These are phyloP conservation scores for Gnathonemus longibarbis DNA, from an alignment of 2,113 vertebrate genomes.

Conservation along the genomic window DNA sequence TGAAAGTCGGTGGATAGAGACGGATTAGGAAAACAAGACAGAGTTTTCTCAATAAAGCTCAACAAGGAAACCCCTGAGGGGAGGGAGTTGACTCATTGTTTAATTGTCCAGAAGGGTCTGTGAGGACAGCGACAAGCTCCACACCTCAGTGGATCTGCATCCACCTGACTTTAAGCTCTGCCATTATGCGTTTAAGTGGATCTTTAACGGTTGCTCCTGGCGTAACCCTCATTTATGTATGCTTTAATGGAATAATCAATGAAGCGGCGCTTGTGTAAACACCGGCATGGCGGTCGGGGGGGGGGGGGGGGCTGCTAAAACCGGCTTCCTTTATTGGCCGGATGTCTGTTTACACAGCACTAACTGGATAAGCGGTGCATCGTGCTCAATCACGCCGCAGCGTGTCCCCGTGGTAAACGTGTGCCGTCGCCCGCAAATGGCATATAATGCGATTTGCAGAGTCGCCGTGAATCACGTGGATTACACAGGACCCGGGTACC, in stretches of 20 bases:
- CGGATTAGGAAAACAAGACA: constrained; percentile 18
- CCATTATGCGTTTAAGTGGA: constrained; percentile 13
- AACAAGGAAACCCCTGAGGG: constrained; percentile 5
- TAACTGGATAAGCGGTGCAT: constrained; percentile 36
- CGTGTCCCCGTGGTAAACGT: constrained; percentile 30
- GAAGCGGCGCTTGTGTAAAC: constrained; percentile 21
- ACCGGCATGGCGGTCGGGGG: constrained; percentile 24
- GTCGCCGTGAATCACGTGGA: constrained; percentile 20
- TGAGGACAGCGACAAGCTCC: background rate
- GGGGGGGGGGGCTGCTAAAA: constrained; percentile 15
- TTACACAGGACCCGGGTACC: constrained; percentile 4
- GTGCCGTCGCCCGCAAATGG: constrained; percentile 15
- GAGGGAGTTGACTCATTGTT: background rate
- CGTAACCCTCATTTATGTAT: constrained; percentile 22
- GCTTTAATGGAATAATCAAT: constrained; percentile 32
- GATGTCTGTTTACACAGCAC: constrained; percentile 25
- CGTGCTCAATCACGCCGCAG: constrained; percentile 13
- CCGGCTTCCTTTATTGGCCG: constrained; percentile 16
- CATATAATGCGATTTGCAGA: background rate
- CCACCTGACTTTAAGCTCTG: constrained; percentile 18
- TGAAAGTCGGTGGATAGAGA: background rate
- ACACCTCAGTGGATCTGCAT: constrained; percentile 22
- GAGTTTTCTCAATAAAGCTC: constrained; percentile 22
- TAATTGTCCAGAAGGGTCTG: background rate
- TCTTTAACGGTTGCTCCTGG: constrained; percentile 20